Base-by-base conservation (phyloP, 2,113 vertebrate genomes). In the Arvicanthis niloticus region DNA sequence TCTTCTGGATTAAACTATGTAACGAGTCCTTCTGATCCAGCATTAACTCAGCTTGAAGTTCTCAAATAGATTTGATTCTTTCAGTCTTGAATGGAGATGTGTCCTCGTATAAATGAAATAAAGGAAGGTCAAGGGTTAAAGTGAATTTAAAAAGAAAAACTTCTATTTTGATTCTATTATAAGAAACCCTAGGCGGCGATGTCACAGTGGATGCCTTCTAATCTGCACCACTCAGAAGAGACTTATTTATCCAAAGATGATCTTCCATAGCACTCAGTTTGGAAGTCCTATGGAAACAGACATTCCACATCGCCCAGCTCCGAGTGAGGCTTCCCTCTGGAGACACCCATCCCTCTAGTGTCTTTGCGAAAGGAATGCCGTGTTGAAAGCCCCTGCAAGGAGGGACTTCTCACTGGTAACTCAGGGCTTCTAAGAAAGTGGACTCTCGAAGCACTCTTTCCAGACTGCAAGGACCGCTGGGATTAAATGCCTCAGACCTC, bases 271-370 rank as follows among this genome's bases (percentile, higher is more conserved):
- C 95, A 91, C 76, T 96, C 97, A 89, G 81, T 65, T 96, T 22
- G 93, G 62, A 2, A 89, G 72, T 42, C 40, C 90, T 8, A 53
- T 94, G 97, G 92, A 97, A 97, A 98, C 96, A 97, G 97, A 98
- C 96, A 96, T 88, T 98, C 97, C 45, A 65, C 93, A 97, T 97
- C 53, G 97, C 97, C 89, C 96, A 98, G 95, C 62, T 96, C 93
- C 93, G 95, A 34, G 86, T 26, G 68, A 91, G 8, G 58, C 75
- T 95, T 96, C 62, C 91, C 73, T 97, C 6, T 94, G 86, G 89
- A 97, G 97, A 60, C 31, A 48, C 12, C 67, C 24, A 62, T 5
- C 34, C 4, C 5, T 37, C 37, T 19, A 75, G 76, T 37, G 93
- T 94, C 80, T 95, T 85, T 34, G 78, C 60, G 2, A 85, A 75